These are phyloP conservation scores for Elephantulus edwardii DNA, from an alignment of 2,113 vertebrate species.

Conservation along the genomic window DNA sequence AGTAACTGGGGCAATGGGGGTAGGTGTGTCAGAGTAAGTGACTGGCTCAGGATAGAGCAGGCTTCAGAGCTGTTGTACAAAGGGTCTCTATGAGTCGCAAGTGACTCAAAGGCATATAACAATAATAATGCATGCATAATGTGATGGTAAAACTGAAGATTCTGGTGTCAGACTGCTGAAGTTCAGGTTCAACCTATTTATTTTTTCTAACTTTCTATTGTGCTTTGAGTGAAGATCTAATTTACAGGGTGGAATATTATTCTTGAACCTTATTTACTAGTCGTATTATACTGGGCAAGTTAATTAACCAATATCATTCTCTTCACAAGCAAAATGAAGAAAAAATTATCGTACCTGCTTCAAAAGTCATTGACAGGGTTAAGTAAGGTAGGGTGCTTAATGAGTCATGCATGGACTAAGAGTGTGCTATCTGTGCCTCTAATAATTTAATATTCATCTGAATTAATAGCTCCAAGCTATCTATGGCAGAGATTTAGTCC, in stretches of 20 bases:
- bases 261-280: too few relatives aligned
- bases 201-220: too few relatives aligned
- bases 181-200: not conserved
- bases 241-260: too few relatives aligned
- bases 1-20: too few relatives aligned
- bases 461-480: not conserved
- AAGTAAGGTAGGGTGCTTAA: not conserved
- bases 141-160: not conserved
- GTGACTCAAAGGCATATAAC: too few relatives aligned
- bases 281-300: not conserved
- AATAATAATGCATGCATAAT: not conserved
- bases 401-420: not conserved
- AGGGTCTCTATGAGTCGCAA: too few relatives aligned
- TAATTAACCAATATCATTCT: not conserved
- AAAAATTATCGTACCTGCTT: not conserved
- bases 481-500: not conserved
- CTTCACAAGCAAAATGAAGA: not conserved
- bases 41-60: too few relatives aligned
- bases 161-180: not conserved
- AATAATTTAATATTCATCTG: not conserved
- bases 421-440: not conserved
- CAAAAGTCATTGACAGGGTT: conserved; percentile 12
- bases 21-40: too few relatives aligned
- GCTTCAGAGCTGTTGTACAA: too few relatives aligned
- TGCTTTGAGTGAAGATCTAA: too few relatives aligned